Conservation (phyloP, 2,113 vertebrate genomes). For the Morone chrysops region DNA sequence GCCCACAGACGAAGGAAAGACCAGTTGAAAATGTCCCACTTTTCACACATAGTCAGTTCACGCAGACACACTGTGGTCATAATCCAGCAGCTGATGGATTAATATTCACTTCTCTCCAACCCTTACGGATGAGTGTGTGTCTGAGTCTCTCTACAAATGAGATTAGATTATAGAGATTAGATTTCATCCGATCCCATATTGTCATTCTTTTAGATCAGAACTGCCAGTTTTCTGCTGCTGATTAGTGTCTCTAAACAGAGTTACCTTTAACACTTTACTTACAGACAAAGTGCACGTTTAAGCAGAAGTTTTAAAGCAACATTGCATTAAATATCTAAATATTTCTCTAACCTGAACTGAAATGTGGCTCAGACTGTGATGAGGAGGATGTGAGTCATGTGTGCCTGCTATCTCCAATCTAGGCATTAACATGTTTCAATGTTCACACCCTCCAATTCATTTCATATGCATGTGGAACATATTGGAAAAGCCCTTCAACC, state of each 20-base stretch:
- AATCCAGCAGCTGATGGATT: slow-evolving; percentile 29
- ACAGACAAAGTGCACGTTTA: background rate
- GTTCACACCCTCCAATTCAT: slow-evolving; percentile 28
- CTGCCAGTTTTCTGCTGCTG: background rate
- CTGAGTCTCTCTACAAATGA: slow-evolving; percentile 14
- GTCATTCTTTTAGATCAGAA: background rate
- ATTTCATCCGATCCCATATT: background rate
- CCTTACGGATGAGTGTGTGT: background rate
- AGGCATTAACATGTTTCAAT: slow-evolving; percentile 34
- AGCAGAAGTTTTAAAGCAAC: background rate
- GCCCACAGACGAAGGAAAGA: too few relatives aligned
- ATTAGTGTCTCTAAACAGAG: background rate
- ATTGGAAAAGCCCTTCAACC: slow-evolving; percentile 7
- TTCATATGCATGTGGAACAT: slow-evolving; percentile 35
- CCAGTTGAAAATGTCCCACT: too few relatives aligned
- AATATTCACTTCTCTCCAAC: slow-evolving; percentile 1
- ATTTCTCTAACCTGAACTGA: background rate
- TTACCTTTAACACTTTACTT: too few relatives aligned
- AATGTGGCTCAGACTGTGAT: slow-evolving; percentile 14
- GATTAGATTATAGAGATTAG: slow-evolving; percentile 12
- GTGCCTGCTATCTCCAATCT: slow-evolving; percentile 14
- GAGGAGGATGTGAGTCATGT: background rate
- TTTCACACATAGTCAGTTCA: background rate
- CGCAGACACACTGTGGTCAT: background rate
- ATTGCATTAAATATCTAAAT: background rate